Evolutionary conservation across 2,113 vertebrate genomes (phyloP).

Genomic region (Boleophthalmus pectinirostris): DNA sequence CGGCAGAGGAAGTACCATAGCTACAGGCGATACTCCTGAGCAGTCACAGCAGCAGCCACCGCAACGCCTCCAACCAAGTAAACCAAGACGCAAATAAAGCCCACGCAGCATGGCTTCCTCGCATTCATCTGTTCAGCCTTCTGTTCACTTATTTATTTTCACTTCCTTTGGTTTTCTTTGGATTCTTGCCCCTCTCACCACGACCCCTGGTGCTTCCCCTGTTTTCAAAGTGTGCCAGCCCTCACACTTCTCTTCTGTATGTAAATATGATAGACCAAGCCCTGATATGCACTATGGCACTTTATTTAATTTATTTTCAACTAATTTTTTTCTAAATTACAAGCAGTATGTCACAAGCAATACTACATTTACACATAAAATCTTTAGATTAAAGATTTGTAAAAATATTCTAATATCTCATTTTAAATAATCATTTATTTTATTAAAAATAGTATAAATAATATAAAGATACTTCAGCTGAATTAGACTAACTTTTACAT

Average conservation of each 20-base stretch:
- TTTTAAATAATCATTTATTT: neutral
- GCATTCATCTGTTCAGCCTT: constrained; percentile 90
- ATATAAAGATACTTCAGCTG: neutral
- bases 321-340: constrained; percentile 12
- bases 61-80: constrained; percentile 97
- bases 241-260: constrained; percentile 73
- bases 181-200: constrained; percentile 45
- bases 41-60: constrained; percentile 87
- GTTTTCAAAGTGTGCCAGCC: constrained; percentile 77
- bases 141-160: constrained; percentile 64
- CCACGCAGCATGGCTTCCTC: constrained; percentile 96
- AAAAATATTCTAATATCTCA: neutral
- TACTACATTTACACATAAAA: neutral
- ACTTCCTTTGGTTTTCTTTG: constrained; percentile 43
- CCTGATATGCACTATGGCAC: constrained; percentile 58
- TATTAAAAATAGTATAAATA: neutral
- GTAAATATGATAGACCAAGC: constrained; percentile 73
- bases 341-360: neutral
- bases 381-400: neutral
- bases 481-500: neutral
- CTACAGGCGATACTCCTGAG: constrained; percentile 88
- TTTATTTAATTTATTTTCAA: neutral
- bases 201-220: constrained; percentile 45
- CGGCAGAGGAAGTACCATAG: constrained; percentile 70
- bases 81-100: constrained; percentile 97